These are phyloP conservation scores for Oikopleura dioica DNA, from an alignment of 23 tunicate species.

Conservation along the genomic window DNA sequence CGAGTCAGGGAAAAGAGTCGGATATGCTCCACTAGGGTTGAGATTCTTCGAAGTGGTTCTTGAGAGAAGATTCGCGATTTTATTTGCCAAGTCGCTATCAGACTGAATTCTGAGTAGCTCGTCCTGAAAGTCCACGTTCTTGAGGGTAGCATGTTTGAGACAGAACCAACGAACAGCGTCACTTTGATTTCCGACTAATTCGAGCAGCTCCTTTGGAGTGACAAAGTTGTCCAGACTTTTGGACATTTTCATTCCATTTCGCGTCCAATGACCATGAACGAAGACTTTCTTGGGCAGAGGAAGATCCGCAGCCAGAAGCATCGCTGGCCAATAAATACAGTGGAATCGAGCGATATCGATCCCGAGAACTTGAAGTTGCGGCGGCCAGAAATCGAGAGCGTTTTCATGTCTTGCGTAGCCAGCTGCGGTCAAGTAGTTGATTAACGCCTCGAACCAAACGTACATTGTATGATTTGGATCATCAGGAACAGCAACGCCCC, in stretches of 20 bases:
- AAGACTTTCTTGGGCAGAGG: conserved; percentile 38
- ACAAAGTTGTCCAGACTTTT: conserved; percentile 58
- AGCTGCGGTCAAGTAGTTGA: conserved; percentile 60
- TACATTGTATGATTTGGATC: conserved; percentile 46
- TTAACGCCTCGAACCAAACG: conserved; percentile 85
- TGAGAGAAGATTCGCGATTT: conserved; percentile 42
- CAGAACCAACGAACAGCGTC: conserved; percentile 27
- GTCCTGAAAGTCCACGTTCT: conserved; percentile 23
- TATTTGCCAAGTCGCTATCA: conserved; percentile 39
- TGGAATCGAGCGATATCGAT: conserved; percentile 60
- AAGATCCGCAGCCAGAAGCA: conserved; percentile 58
- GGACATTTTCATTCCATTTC: conserved; percentile 51
- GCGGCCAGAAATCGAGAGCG: conserved; percentile 38
- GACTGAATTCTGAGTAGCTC: conserved; percentile 15
- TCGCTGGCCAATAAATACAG: conserved; percentile 86
- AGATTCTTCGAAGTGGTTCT: conserved; percentile 33
- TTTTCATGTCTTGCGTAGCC: conserved; percentile 23
- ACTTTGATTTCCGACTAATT: conserved; percentile 20
- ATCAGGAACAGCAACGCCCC: conserved; percentile 63
- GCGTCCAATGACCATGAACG: conserved; percentile 54
- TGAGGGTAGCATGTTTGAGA: conserved; percentile 27
- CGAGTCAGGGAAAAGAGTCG: conserved; percentile 18
- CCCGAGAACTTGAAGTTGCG: conserved; percentile 56
- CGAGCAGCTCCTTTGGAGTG: conserved; percentile 24
- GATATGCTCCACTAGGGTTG: conserved; percentile 33